Percentiles rank a stretch among this genome's conserved stretches.
Conservation (phyloP, 2,797 vertebrate genomes). For the Emydoidea blandingii region DNA sequence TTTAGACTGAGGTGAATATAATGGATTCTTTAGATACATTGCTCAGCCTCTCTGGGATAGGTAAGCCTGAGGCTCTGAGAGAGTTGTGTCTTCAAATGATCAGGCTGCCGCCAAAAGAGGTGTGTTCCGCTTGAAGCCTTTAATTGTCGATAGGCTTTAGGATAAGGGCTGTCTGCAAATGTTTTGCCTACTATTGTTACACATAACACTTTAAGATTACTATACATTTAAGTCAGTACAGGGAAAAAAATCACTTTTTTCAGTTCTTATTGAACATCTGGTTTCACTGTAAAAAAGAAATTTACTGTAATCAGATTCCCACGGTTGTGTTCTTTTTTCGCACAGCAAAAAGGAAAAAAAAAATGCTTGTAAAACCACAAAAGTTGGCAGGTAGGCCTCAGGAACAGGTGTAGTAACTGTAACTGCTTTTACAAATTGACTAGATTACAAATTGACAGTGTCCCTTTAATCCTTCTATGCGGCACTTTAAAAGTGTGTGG, state of each 20-base stretch:
- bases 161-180: accelerated
- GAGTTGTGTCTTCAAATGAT: not conserved
- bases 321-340: not conserved
- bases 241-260: not conserved
- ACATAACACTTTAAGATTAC: not conserved
- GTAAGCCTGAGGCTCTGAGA: not conserved
- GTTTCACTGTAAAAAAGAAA: not conserved
- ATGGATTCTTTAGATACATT: accelerated
- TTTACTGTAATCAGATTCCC: not conserved
- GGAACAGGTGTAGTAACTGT: conserved; percentile 22
- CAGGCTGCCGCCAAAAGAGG: not conserved
- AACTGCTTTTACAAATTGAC: not conserved
- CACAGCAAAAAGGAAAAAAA: not conserved
- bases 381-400: not conserved
- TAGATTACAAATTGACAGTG: accelerated
- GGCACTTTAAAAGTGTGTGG: accelerated
- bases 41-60: not conserved
- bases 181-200: not conserved
- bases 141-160: not conserved
- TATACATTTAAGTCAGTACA: not conserved
- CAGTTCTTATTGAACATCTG: not conserved
- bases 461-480: not conserved
- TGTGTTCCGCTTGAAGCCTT: not conserved
- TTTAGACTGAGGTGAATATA: accelerated
- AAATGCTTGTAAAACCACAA: conserved; percentile 1